Evolutionary conservation across 2,113 vertebrate genomes (phyloP), one percentile per base, ranked within the genome.

Genomic region (Cynoglossus semilaevis): DNA sequence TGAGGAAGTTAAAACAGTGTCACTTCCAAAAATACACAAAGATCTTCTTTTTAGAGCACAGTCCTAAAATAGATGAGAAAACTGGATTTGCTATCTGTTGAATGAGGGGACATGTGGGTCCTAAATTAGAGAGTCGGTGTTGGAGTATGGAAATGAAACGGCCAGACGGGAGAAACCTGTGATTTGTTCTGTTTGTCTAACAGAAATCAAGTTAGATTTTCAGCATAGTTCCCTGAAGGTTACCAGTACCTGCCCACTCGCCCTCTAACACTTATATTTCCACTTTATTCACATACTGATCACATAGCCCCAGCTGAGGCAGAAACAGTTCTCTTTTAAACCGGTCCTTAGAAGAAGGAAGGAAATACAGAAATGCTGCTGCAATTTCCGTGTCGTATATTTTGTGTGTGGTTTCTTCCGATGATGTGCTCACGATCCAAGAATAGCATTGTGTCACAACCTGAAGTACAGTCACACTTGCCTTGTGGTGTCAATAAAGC

Each of bases 11-110:
- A 58, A 66, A 81, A 85, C 60, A 18, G 81, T 86, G 85, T 85
- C 85, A 77, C 68, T 35, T 59, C 67, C 74, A 57, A 79, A 87
- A 87, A 79, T 84, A 86, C 12, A 13, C 15, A 6, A 51, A n/a
- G 43, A 61, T 58, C 40, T 46, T 58, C 51, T 65, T 80, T 78
- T 78, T 51, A 48, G 81, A 76, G 51, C 70, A 17, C 13, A 1
- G 35, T 50, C 72, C 67, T 8, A 55, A 81, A 82, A 85, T 85
- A 85, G 77, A 74, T 12, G 41, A 72, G 22, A 54, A 56, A 48
- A 52, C 29, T 38, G 54, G 73, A 76, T 60, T 57, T 56, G 57
- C 43, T 43, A 44, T 13, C 58, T 63, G 66, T 59, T 74, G 44
- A 67, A 78, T 40, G 46, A 54, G 44, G 1, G 35, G 63, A 72